Evolutionary conservation across 2,113 vertebrate genomes (phyloP).

Genomic region (Speoplatyrhinus poulsoni): DNA sequence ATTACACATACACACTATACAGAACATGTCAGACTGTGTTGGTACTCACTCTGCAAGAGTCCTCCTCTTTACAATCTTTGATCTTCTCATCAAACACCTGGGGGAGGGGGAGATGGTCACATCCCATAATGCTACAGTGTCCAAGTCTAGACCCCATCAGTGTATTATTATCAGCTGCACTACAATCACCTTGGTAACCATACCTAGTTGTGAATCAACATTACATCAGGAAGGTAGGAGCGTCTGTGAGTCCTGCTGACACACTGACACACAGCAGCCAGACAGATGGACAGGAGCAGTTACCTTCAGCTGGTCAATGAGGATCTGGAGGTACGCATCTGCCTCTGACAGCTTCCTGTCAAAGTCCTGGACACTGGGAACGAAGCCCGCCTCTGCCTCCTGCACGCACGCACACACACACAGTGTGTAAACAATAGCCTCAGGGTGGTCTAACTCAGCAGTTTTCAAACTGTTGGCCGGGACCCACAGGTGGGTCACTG

Average conservation of each 20-base stretch:
- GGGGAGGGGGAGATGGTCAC: slow-evolving; percentile 9
- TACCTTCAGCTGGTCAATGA: slow-evolving; percentile 98
- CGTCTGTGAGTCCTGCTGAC: too few species aligned
- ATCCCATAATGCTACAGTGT: too few species aligned
- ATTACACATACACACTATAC: too few species aligned
- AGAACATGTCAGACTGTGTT: slow-evolving; percentile 5
- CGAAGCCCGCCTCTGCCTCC: slow-evolving; percentile 94
- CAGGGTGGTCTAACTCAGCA: too few species aligned
- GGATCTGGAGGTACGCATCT: slow-evolving; percentile 97
- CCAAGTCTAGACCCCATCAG: too few species aligned
- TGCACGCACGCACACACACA: slow-evolving; percentile 48
- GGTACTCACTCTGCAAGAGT: slow-evolving; percentile 93
- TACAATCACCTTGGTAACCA: too few species aligned
- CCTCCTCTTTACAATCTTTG: slow-evolving; percentile 98
- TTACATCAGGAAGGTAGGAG: too few species aligned
- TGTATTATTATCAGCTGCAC: too few species aligned
- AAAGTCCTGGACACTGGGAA: slow-evolving; percentile 97
- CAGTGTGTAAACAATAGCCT: not conserved
- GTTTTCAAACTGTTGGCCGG: too few species aligned
- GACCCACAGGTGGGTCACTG: not conserved
- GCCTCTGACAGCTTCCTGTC: slow-evolving; percentile 98
- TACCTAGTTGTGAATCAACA: too few species aligned
- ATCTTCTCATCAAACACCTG: slow-evolving; percentile 99
- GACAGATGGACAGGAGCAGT: not conserved
- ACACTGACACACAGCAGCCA: not conserved